Conservation (phyloP, 2,888 invertebrate species). For the Parelbella ahira region DNA sequence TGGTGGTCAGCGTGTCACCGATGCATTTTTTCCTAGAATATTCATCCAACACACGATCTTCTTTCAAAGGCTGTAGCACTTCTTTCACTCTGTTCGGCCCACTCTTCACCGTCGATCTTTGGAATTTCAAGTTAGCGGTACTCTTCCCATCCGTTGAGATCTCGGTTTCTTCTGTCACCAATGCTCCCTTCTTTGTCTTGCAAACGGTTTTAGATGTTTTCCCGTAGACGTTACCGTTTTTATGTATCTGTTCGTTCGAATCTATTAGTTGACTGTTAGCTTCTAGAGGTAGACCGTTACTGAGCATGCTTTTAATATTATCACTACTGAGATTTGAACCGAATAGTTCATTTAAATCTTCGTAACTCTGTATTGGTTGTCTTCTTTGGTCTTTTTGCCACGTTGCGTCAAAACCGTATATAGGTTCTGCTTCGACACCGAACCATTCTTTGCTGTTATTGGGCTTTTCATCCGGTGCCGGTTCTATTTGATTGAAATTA, state of each 20-base stretch:
- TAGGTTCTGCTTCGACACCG: conserved; percentile 59
- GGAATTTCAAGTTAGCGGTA: conserved; percentile 64
- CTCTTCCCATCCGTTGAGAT: conserved; percentile 66
- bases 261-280: conserved; percentile 54
- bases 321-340: conserved; percentile 53
- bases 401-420: conserved; percentile 62
- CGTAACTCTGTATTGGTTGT: conserved; percentile 69
- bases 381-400: conserved; percentile 78
- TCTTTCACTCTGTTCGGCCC: conserved; percentile 66
- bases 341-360: conserved; percentile 65
- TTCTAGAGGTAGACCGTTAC: conserved; percentile 66
- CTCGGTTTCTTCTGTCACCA: conserved; percentile 70
- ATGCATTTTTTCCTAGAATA: conserved; percentile 63
- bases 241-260: conserved; percentile 59
- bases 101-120: conserved; percentile 63
- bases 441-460: conserved; percentile 41
- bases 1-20: conserved; percentile 64
- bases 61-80: conserved; percentile 57
- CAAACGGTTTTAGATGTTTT: conserved; percentile 64
- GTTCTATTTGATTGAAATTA: conserved; percentile 53
- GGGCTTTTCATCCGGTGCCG: conserved; percentile 58
- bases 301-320: conserved; percentile 64
- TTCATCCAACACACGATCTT: conserved; percentile 57
- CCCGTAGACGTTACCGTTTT: conserved; percentile 63
- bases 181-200: conserved; percentile 62